phyloP scores from a whole-genome alignment of 2,888 invertebrate species.

The Desoria tigrina region DNA sequence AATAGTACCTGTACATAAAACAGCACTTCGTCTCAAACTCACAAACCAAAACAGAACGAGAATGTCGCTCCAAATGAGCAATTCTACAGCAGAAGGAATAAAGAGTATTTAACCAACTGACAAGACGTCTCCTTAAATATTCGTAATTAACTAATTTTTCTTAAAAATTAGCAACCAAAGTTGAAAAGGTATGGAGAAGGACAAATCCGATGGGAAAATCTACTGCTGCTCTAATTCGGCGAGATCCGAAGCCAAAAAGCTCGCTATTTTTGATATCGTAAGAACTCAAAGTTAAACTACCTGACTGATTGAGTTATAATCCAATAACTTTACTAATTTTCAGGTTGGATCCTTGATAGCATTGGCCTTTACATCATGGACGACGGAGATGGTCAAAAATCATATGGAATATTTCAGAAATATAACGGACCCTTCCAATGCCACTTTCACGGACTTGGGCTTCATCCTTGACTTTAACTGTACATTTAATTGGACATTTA shows the following conservation, averaged over 20 bases:
- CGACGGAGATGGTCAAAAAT: slow-evolving; percentile 40
- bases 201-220: slow-evolving; percentile 39
- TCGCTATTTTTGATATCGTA: slow-evolving; percentile 49
- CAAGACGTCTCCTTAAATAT: too few relatives aligned
- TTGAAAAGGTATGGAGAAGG: slow-evolving; percentile 4
- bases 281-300: slow-evolving; percentile 13
- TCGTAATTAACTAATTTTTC: too few relatives aligned
- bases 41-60: too few relatives aligned
- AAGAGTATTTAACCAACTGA: too few relatives aligned
- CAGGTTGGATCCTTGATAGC: slow-evolving; percentile 16
- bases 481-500: too few relatives aligned
- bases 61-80: too few relatives aligned
- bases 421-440: slow-evolving; percentile 36
- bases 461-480: slow-evolving; percentile 37
- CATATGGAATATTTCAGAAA: slow-evolving; percentile 39
- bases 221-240: slow-evolving; percentile 52
- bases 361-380: slow-evolving; percentile 17
- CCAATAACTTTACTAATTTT: neutral
- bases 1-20: too few relatives aligned
- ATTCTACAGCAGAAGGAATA: too few relatives aligned
- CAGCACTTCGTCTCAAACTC: too few relatives aligned
- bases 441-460: slow-evolving; percentile 40
- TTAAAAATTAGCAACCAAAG: too few relatives aligned
- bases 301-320: too few relatives aligned
- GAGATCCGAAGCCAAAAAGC: slow-evolving; percentile 43